Evolutionary conservation across 2,888 invertebrate genomes (phyloP).

Genomic region (Agrypnus murinus): DNA sequence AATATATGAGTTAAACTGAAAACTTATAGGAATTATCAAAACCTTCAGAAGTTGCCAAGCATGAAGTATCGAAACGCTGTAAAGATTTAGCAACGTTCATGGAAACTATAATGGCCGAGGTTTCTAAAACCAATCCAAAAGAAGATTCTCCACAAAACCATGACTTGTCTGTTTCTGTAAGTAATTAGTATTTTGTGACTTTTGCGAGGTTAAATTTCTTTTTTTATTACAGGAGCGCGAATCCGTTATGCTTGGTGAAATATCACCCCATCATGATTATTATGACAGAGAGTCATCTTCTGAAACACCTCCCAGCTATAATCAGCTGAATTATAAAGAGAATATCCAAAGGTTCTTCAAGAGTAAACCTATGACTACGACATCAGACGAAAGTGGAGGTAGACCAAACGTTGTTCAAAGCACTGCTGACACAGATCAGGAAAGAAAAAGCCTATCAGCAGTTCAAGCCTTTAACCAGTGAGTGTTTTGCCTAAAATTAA

Average conservation of each 20-base stretch:
- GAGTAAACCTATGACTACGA: slow-evolving; percentile 78
- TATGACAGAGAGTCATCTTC: slow-evolving; percentile 86
- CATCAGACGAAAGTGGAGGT: slow-evolving; percentile 73
- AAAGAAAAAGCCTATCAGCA: slow-evolving; percentile 62
- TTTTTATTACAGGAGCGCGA: slow-evolving; percentile 78
- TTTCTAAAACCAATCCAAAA: slow-evolving; percentile 75
- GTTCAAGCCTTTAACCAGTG: slow-evolving; percentile 59
- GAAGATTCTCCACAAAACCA: slow-evolving; percentile 77
- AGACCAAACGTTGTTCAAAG: slow-evolving; percentile 61
- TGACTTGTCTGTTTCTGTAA: slow-evolving; percentile 78
- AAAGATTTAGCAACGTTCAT: slow-evolving; percentile 84
- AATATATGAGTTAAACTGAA: neutral
- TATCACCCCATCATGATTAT: slow-evolving; percentile 89
- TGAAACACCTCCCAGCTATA: slow-evolving; percentile 88
- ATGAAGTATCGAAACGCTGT: slow-evolving; percentile 80
- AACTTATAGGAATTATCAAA: slow-evolving; percentile 65
- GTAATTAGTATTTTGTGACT: too few relatives aligned
- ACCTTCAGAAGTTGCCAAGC: slow-evolving; percentile 75
- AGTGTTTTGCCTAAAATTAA: slow-evolving; percentile 14
- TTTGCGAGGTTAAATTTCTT: slow-evolving; percentile 4
- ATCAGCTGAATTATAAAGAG: slow-evolving; percentile 89
- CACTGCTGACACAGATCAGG: slow-evolving; percentile 70
- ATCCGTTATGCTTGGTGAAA: slow-evolving; percentile 88
- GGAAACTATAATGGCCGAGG: slow-evolving; percentile 83
- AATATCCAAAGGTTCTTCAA: slow-evolving; percentile 79